Percentiles rank a stretch among this genome's conserved stretches.
Conservation (phyloP, 2,113 vertebrate species). For the Leptocoma aspasia region DNA sequence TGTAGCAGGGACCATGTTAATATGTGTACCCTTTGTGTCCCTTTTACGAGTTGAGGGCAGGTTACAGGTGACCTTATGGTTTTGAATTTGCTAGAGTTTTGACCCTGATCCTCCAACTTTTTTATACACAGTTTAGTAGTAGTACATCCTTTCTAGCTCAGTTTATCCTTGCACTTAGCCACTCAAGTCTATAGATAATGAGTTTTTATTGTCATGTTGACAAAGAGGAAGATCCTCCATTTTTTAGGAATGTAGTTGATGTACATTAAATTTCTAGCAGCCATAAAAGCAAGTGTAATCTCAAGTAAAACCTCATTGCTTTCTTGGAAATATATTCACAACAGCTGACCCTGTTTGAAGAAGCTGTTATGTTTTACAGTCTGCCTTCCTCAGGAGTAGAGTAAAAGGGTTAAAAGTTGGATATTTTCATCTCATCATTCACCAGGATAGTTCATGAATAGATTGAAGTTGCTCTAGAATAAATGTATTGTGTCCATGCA, state of each 20-base stretch:
- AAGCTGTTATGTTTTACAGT: neutral
- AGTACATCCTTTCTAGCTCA: neutral
- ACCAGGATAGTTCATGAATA: neutral
- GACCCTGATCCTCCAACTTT: neutral
- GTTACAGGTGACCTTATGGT: neutral
- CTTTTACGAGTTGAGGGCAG: neutral
- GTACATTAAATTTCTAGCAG: neutral
- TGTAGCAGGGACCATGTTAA: neutral
- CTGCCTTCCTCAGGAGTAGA: neutral
- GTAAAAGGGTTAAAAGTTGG: neutral
- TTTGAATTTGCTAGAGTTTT: neutral
- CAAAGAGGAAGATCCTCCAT: neutral
- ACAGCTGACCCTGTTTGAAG: neutral
- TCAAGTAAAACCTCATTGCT: neutral
- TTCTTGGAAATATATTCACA: neutral
- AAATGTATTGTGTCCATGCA: neutral
- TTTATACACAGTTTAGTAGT: neutral
- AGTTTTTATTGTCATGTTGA: neutral
- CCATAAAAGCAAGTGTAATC: neutral
- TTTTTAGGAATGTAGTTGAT: neutral
- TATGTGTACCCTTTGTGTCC: neutral
- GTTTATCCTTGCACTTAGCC: neutral
- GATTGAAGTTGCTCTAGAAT: neutral
- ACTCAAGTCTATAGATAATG: neutral
- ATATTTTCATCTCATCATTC: neutral